Conservation (phyloP, 2,113 vertebrate genomes). For the Falco punctatus region DNA sequence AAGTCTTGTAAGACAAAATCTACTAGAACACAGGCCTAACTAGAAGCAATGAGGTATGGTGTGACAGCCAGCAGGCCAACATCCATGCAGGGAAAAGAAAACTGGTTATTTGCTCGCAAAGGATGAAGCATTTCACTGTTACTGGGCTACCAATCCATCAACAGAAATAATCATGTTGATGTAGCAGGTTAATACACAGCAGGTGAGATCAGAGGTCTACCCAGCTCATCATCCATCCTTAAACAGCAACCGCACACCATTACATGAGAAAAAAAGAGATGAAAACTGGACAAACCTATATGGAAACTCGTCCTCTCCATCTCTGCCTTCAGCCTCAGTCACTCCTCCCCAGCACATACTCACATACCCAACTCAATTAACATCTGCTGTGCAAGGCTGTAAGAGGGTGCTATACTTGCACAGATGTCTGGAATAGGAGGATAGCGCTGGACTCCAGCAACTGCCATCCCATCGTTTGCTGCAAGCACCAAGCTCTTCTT, state of each 20-base stretch:
- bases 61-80: neutral
- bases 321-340: neutral
- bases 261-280: neutral
- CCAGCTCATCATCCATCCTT: neutral
- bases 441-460: neutral
- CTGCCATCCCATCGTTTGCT: neutral
- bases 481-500: neutral
- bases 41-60: rapidly evolving
- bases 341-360: neutral
- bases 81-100: neutral
- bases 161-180: neutral
- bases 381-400: neutral
- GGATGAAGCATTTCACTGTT: neutral
- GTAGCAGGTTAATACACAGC: neutral
- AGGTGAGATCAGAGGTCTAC: neutral
- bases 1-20: neutral
- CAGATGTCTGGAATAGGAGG: neutral
- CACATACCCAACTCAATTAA: neutral
- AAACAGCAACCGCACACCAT: neutral
- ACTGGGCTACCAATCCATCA: neutral
- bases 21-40: neutral
- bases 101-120: neutral
- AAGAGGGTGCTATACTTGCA: neutral
- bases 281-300: neutral
- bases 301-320: neutral